phyloP scores from a whole-genome alignment of 2,797 vertebrate species.

The Pseudocheirus occidentalis region DNA sequence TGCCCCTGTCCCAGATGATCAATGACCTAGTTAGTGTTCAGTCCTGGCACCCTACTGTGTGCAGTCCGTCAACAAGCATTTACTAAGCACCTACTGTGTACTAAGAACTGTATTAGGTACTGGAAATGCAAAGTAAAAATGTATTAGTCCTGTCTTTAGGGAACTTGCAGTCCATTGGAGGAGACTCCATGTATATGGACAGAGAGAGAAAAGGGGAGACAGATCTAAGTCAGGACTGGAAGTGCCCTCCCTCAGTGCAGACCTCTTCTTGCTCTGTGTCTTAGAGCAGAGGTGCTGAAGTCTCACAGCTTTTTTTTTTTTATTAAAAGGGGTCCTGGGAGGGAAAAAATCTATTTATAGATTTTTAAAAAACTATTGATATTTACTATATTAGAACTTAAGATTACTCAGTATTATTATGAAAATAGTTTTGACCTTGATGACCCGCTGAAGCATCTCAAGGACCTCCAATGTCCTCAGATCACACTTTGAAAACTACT shows the following conservation, averaged over 20 bases:
- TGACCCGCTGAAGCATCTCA: neutral
- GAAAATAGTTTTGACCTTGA: neutral
- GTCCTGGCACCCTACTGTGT: neutral
- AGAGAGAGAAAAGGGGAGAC: neutral
- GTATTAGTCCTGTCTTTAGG: neutral
- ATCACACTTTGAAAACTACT: neutral
- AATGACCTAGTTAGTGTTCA: neutral
- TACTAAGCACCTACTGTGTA: neutral
- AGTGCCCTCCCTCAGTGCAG: neutral
- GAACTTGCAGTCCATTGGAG: neutral
- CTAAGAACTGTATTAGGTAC: neutral
- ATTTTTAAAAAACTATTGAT: neutral
- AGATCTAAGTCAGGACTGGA: too few species aligned
- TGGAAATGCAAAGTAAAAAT: neutral
- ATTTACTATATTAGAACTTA: neutral
- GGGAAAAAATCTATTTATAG: neutral
- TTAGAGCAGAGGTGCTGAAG: neutral
- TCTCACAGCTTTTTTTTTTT: neutral
- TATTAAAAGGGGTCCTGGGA: neutral
- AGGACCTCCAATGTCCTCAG: neutral
- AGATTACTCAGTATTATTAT: neutral
- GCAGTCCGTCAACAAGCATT: neutral
- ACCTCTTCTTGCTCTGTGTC: neutral
- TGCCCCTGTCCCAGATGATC: neutral
- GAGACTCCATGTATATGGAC: neutral